Evolutionary conservation across 2,797 vertebrate genomes (phyloP).

Genomic region (Triplophysa bombifrons): DNA sequence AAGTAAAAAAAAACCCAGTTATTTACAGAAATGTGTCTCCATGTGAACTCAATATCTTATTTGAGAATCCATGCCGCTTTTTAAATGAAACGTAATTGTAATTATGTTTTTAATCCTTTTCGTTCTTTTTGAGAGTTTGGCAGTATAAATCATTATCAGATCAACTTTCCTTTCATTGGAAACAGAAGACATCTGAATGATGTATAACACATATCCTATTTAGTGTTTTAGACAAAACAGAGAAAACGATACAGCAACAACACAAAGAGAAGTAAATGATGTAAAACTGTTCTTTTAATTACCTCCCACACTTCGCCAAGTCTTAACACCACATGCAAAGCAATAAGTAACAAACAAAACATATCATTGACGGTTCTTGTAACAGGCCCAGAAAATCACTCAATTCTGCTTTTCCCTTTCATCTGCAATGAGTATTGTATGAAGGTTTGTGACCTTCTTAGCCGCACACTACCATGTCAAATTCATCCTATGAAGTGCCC

Average conservation of each 20-base stretch:
- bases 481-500: slow-evolving; percentile 43
- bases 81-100: no score
- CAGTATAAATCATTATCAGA: not conserved
- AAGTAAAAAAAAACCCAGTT: no score
- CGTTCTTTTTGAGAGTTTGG: not conserved
- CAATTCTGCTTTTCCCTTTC: slow-evolving; percentile 37
- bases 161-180: not conserved
- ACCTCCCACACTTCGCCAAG: not conserved
- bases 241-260: no score
- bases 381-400: slow-evolving; percentile 55
- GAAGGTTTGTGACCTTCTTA: slow-evolving; percentile 51
- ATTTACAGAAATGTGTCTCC: no score
- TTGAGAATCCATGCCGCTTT: no score
- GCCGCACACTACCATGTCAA: slow-evolving; percentile 33
- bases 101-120: not conserved
- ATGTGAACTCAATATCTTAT: no score
- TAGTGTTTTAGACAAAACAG: no score
- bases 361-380: slow-evolving; percentile 46
- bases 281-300: no score
- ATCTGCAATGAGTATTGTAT: slow-evolving; percentile 45
- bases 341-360: slow-evolving; percentile 50
- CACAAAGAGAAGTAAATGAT: no score
- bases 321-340: not conserved
- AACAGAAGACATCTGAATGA: not conserved
- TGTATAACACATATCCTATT: no score